Conservation (phyloP, 2,113 vertebrate species). For the Hypocryptadius cinnamomeus region DNA sequence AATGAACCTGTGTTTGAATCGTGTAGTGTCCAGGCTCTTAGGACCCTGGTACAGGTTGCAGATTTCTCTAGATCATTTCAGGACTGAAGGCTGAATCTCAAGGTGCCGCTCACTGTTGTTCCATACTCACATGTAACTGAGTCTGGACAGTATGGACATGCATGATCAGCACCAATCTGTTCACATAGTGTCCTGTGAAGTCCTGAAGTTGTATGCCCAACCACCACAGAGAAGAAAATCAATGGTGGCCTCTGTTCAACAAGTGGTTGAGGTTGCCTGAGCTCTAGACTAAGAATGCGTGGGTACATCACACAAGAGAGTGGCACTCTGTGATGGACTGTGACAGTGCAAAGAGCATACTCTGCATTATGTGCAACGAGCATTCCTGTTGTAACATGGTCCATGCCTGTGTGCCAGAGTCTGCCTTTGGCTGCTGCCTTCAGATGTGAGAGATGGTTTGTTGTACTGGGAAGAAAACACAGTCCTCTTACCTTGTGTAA, state of each 20-base stretch:
- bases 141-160: not conserved
- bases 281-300: not conserved
- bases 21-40: not conserved
- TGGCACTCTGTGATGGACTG: not conserved
- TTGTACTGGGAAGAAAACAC: not conserved
- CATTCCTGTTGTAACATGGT: not conserved
- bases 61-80: not conserved
- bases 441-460: not conserved
- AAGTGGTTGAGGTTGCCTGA: not conserved
- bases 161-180: not conserved
- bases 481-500: not conserved
- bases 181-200: not conserved
- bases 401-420: not conserved
- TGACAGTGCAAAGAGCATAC: not conserved
- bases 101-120: not conserved
- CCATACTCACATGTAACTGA: not conserved
- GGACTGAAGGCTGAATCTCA: not conserved
- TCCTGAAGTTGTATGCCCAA: not conserved
- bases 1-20: not conserved
- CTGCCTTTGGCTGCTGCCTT: not conserved
- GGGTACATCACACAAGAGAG: not conserved
- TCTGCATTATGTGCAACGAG: rapidly evolving
- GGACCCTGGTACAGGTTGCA: not conserved
- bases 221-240: not conserved
- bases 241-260: not conserved